Conservation (phyloP, 2,888 invertebrate genomes). For the Exephanes ischioxanthus region DNA sequence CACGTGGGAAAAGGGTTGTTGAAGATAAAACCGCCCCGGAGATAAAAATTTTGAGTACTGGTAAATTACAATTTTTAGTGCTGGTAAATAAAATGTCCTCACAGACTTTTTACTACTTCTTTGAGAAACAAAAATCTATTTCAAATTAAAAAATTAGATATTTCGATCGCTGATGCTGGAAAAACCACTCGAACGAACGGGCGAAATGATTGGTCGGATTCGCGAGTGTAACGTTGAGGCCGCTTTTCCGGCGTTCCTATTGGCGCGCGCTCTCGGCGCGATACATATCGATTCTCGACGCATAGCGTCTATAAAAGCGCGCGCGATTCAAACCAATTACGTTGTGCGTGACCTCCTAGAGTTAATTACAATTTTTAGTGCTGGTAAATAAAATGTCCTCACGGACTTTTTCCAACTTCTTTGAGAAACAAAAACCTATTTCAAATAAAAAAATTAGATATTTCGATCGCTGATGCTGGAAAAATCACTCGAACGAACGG, state of each 20-base stretch:
- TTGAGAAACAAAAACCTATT: neutral
- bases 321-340: too few relatives aligned
- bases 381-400: neutral
- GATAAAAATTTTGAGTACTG: too few relatives aligned
- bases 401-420: neutral
- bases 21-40: neutral
- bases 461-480: neutral
- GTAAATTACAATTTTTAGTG: too few relatives aligned
- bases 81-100: neutral
- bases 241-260: neutral
- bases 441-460: neutral
- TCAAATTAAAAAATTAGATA: neutral
- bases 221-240: neutral
- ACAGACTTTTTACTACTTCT: neutral
- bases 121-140: neutral
- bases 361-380: neutral
- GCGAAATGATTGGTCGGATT: slow-evolving; percentile 22
- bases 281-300: too few relatives aligned
- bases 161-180: neutral
- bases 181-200: neutral
- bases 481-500: neutral
- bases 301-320: too few relatives aligned
- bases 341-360: too few relatives aligned
- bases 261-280: neutral
- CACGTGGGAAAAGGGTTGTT: neutral